Conservation (phyloP, 2,888 invertebrate species). For the Drosophila anomalipes region DNA sequence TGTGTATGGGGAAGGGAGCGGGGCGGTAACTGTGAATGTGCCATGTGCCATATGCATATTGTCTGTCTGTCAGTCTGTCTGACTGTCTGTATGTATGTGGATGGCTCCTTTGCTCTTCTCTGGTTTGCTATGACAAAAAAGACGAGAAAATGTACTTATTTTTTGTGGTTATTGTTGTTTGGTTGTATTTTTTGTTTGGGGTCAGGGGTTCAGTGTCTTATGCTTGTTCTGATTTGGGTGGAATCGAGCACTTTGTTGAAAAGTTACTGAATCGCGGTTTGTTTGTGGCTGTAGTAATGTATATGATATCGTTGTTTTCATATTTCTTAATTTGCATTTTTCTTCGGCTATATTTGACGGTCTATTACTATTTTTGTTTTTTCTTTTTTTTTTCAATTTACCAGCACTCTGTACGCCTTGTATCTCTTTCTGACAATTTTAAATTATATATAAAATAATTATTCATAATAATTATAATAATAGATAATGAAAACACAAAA, state of each 20-base stretch:
- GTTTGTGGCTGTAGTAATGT: constrained; percentile 25
- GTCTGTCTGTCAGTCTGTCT: constrained; percentile 4
- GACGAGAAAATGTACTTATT: constrained; percentile 49
- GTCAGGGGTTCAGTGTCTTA: constrained; percentile 63
- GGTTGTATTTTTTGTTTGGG: constrained; percentile 18
- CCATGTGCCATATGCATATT: constrained; percentile 34
- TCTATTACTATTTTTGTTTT: constrained; percentile 15
- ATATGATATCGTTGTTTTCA: constrained; percentile 41
- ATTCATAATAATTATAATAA: constrained; percentile 39
- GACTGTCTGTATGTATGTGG: constrained; percentile 1
- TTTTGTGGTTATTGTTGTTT: constrained; percentile 17
- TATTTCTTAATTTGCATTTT: constrained; percentile 12
- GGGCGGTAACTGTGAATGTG: constrained; percentile 27
- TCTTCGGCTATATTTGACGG: constrained; percentile 35
- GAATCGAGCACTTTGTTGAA: constrained; percentile 31
- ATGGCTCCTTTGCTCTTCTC: constrained; percentile 33
- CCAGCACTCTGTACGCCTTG: constrained; percentile 28
- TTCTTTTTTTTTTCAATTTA: not conserved
- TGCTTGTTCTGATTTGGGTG: constrained; percentile 77
- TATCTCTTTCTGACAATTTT: constrained; percentile 13
- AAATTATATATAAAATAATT: constrained; percentile 23
- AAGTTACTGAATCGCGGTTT: constrained; percentile 35
- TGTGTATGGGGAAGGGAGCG: not conserved
- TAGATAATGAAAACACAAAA: constrained; percentile 50
- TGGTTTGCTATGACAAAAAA: constrained; percentile 55